Percentiles rank a stretch among this genome's conserved stretches.
phyloP scores from a whole-genome alignment of 2,888 invertebrate species.

The Ochropleura leucogaster region DNA sequence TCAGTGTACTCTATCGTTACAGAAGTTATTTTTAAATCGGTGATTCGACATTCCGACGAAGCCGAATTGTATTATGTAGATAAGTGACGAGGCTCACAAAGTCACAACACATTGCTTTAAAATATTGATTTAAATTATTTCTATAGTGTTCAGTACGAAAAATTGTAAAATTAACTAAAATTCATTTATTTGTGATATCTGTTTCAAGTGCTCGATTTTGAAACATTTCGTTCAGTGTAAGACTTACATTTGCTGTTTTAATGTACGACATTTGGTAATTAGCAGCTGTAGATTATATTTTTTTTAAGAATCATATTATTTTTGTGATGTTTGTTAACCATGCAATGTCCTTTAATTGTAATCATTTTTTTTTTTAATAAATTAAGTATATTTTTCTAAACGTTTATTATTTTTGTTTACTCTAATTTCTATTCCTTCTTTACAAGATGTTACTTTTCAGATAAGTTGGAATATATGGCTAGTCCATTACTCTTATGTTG shows the following conservation, averaged over 20 bases:
- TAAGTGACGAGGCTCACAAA: conserved; percentile 60
- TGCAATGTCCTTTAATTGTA: conserved; percentile 79
- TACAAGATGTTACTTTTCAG: not conserved
- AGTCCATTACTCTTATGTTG: not conserved
- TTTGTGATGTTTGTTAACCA: conserved; percentile 82
- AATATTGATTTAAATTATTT: conserved; percentile 59
- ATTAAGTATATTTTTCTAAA: conserved; percentile 77
- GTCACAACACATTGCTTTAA: conserved; percentile 57
- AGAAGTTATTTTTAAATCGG: conserved; percentile 42
- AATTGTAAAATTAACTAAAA: conserved; percentile 24
- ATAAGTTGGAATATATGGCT: not conserved
- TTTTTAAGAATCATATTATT: conserved; percentile 71
- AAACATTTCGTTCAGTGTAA: conserved; percentile 44
- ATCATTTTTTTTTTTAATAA: conserved; percentile 79
- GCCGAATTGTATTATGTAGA: conserved; percentile 46
- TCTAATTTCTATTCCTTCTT: not conserved
- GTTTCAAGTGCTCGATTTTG: conserved; percentile 42
- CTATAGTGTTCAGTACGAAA: conserved; percentile 26
- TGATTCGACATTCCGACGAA: conserved; percentile 30
- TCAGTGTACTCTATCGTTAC: conserved; percentile 23
- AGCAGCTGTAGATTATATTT: conserved; percentile 67
- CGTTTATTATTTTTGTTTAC: conserved; percentile 38
- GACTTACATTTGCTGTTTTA: conserved; percentile 42
- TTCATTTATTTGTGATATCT: conserved; percentile 29
- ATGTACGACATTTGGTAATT: conserved; percentile 48